Evolutionary conservation across 2,888 invertebrate species (phyloP).

Genomic region (Metacarcinus magister): DNA sequence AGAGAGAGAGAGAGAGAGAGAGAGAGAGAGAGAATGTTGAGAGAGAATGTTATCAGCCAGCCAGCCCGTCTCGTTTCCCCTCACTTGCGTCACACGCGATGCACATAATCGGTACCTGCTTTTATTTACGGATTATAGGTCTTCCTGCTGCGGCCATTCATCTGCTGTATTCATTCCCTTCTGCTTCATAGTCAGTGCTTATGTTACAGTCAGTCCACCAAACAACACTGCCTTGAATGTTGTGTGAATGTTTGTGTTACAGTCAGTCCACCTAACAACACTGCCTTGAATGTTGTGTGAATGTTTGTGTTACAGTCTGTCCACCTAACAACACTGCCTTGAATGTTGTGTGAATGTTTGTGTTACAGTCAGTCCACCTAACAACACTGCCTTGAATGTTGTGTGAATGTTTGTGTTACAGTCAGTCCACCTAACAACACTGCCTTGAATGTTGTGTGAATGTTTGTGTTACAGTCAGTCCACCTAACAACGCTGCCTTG

Average conservation of each 20-base stretch:
- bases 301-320: neutral
- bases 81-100: neutral
- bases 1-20: constrained; percentile 49
- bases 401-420: too few relatives aligned
- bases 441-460: too few relatives aligned
- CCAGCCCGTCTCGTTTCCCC: neutral
- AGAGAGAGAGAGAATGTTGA: neutral
- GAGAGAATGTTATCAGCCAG: neutral
- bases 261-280: neutral
- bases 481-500: too few relatives aligned
- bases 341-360: neutral
- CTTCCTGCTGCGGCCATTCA: neutral
- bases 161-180: neutral
- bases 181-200: neutral
- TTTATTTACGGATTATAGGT: neutral
- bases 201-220: neutral
- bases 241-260: neutral
- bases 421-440: neutral
- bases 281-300: neutral
- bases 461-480: too few relatives aligned
- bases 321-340: neutral
- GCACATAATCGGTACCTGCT: neutral
- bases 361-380: neutral
- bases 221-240: neutral
- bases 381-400: neutral